Evolutionary conservation across 1,140 invertebrate genomes (phyloP).

Genomic region (Papilio helenus): DNA sequence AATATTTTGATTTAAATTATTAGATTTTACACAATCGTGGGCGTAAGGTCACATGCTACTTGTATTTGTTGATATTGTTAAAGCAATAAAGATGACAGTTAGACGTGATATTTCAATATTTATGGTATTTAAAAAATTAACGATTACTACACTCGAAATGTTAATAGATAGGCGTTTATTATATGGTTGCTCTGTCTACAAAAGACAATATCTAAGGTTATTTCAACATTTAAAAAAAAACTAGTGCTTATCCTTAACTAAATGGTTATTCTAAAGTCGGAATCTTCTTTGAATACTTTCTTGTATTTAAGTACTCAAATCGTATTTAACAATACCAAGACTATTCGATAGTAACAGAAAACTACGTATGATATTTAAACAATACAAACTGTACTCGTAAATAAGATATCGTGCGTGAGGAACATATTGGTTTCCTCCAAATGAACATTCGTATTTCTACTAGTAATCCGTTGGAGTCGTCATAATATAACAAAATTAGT

Average conservation of each 20-base stretch:
- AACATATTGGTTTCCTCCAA: constrained; percentile 47
- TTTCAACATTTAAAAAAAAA: too few relatives aligned
- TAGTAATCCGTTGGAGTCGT: constrained; percentile 17
- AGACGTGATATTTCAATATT: neutral
- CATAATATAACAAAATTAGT: constrained; percentile 43
- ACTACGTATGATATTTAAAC: neutral
- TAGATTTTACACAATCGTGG: neutral
- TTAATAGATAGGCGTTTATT: neutral
- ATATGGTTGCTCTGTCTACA: neutral
- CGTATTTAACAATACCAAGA: too few relatives aligned
- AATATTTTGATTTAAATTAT: neutral
- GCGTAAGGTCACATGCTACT: constrained; percentile 4
- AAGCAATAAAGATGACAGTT: constrained; percentile 8
- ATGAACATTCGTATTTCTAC: constrained; percentile 42
- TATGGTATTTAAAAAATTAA: neutral
- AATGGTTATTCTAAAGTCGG: too few relatives aligned
- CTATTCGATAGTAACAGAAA: too few relatives aligned
- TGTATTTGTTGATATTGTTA: constrained; percentile 10
- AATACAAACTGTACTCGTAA: constrained; percentile 9
- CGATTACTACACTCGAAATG: neutral
- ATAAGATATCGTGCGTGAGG: too few relatives aligned
- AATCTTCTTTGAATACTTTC: too few relatives aligned
- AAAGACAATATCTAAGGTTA: neutral
- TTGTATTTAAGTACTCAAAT: too few relatives aligned
- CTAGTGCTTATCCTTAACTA: too few relatives aligned